Evolutionary conservation across 2,888 invertebrate species (phyloP), one percentile per base, ranked within the genome.

Genomic region (Mechanitis messenoides): DNA sequence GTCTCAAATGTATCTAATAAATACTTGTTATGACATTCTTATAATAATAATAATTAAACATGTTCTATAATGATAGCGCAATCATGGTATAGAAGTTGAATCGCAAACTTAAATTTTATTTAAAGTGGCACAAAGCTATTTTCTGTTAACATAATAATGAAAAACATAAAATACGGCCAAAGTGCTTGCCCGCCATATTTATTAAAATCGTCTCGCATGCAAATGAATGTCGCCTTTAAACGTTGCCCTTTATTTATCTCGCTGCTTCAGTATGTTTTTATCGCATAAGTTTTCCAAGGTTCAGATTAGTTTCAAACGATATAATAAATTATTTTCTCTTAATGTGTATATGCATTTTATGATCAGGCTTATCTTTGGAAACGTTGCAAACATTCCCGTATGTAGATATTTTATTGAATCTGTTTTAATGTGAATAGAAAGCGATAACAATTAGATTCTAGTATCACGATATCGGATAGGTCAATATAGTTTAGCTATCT

Each of bases 261-360:
- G 62, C 69, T 70, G 67, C 74, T 71, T 75, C 74, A 78, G 72
- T 76, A 78, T 76, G 78, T 77, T 80, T 83, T 82, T 80, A 84
- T 83, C 71, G 78, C 71, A 66, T 69, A 81, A 84, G 79, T 85
- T 84, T 80, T 78, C 77, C 70, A 75, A 64, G 69, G 75, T 73
- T 74, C 73, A 77, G 81, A 84, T 84, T 82, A 85, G 81, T 84
- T 85, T 84, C 77, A 72, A 77, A 76, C 74, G 73, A 77, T 73
- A 77, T 80, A 81, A 78, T 81, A 82, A 81, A 81, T 81, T 77
- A 73, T 76, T 35, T 31, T n/a, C 9, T 9, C 33, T 11, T n/a
- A 55, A 12, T 11, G 35, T 50, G 6, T 50, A 31, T 50, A 50
- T 31, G 28, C 28, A 31, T 50, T 4, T 45, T 31, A 12, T 56